phyloP scores from a whole-genome alignment of 2,888 invertebrate species.

The Euzophera pinguis region DNA sequence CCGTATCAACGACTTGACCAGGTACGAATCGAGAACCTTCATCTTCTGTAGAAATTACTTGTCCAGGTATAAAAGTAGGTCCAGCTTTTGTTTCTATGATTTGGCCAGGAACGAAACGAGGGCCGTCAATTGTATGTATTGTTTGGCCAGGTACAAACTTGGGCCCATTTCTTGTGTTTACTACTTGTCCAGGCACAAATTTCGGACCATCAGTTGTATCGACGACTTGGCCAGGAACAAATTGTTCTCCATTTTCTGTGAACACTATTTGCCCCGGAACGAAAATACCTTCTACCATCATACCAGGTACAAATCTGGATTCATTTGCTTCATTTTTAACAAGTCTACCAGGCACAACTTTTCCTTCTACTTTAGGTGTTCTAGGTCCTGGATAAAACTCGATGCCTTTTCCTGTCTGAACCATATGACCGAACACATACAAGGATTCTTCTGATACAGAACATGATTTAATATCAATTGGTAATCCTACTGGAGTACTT shows the following conservation, averaged over 20 bases:
- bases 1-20: slow-evolving; percentile 86
- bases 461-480: slow-evolving; percentile 78
- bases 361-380: slow-evolving; percentile 75
- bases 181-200: slow-evolving; percentile 89
- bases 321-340: slow-evolving; percentile 81
- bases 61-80: slow-evolving; percentile 88
- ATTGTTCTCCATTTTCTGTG: slow-evolving; percentile 85
- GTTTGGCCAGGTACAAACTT: slow-evolving; percentile 87
- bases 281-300: slow-evolving; percentile 83
- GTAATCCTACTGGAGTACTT: slow-evolving; percentile 75
- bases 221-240: slow-evolving; percentile 86
- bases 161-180: slow-evolving; percentile 82
- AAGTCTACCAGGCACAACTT: slow-evolving; percentile 82
- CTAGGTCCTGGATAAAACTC: slow-evolving; percentile 82
- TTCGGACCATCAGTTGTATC: slow-evolving; percentile 84
- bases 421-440: slow-evolving; percentile 83
- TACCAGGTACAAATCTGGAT: slow-evolving; percentile 84
- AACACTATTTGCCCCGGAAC: slow-evolving; percentile 85
- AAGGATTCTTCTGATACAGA: slow-evolving; percentile 73
- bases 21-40: slow-evolving; percentile 81
- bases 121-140: slow-evolving; percentile 84
- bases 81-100: slow-evolving; percentile 87
- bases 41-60: slow-evolving; percentile 84
- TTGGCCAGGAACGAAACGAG: slow-evolving; percentile 88
- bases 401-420: slow-evolving; percentile 82